Percentiles rank a stretch among this genome's conserved stretches.
Conservation (phyloP, 2,888 invertebrate genomes). For the Stenodera caucasica region DNA sequence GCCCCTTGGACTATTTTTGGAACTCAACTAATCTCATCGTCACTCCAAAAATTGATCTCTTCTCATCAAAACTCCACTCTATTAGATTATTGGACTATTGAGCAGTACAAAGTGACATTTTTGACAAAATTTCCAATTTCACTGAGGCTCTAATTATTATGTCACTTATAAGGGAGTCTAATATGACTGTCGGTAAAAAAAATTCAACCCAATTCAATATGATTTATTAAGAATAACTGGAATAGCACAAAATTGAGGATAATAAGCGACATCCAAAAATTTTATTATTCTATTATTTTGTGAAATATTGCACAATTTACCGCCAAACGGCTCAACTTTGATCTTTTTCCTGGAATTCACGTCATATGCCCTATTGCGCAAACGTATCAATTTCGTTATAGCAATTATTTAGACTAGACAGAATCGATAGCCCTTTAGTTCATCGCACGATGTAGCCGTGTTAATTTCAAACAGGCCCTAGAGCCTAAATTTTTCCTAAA, state of each 20-base stretch:
- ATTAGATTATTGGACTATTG: too few relatives aligned
- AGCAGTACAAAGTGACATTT: too few relatives aligned
- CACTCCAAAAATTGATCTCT: too few relatives aligned
- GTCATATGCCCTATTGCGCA: conserved; percentile 18
- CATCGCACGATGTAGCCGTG: conserved; percentile 51
- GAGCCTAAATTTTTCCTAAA: conserved; percentile 27
- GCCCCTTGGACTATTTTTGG: not conserved
- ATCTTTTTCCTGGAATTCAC: conserved; percentile 11
- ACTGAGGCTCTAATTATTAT: too few relatives aligned
- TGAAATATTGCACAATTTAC: not conserved
- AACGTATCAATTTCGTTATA: too few relatives aligned
- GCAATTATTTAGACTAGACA: conserved; percentile 21
- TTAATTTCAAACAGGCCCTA: conserved; percentile 40
- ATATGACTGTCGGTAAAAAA: too few relatives aligned
- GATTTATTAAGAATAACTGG: not conserved
- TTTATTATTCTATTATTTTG: not conserved
- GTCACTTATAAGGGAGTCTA: too few relatives aligned
- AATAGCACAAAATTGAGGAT: not conserved
- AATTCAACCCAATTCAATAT: too few relatives aligned
- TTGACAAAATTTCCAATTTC: too few relatives aligned
- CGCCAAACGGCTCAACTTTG: conserved; percentile 6
- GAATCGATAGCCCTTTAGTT: conserved; percentile 40
- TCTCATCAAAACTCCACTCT: too few relatives aligned
- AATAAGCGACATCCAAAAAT: not conserved
- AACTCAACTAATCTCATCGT: too few relatives aligned